A percentile compares a stretch with the other conserved stretches of the same genome.
These are phyloP conservation scores for Myotis findleyi DNA, from an alignment of 2,797 vertebrate species.

Conservation along the genomic window DNA sequence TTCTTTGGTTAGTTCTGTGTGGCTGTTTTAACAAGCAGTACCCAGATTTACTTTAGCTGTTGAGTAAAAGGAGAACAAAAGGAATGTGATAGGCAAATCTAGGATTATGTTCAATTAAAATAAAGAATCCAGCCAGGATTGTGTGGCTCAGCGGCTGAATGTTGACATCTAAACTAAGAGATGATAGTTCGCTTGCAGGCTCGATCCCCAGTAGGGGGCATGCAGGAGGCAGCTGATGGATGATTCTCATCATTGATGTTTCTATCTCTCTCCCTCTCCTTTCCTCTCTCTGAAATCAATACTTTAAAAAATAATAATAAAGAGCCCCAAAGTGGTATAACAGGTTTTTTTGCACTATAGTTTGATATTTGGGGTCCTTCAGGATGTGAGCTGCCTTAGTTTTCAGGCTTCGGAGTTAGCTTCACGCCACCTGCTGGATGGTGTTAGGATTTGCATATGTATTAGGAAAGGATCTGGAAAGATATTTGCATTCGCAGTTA, in stretches of 20 bases:
- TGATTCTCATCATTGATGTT: too few species aligned
- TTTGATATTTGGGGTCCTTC: background rate
- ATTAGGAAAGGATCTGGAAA: background rate
- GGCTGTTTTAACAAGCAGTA: conserved; percentile 2
- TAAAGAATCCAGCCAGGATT: background rate
- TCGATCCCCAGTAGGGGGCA: too few species aligned
- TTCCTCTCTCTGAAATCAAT: too few species aligned
- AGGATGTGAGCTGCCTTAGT: background rate
- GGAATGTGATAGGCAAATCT: background rate
- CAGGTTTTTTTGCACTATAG: background rate
- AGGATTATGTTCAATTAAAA: background rate
- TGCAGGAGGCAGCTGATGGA: too few species aligned
- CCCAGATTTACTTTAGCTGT: background rate
- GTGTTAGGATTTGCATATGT: background rate
- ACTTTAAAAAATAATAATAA: background rate
- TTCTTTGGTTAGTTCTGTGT: background rate
- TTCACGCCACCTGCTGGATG: conserved; percentile 60
- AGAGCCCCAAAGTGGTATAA: background rate
- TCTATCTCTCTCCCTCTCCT: too few species aligned
- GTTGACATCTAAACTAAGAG: too few species aligned
- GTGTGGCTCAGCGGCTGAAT: too few species aligned
- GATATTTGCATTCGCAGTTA: background rate
- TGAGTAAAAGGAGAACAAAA: background rate
- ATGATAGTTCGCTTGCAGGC: too few species aligned
- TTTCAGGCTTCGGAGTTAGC: background rate